Conservation (phyloP, 2,797 vertebrate species). For the Octomys mimax region DNA sequence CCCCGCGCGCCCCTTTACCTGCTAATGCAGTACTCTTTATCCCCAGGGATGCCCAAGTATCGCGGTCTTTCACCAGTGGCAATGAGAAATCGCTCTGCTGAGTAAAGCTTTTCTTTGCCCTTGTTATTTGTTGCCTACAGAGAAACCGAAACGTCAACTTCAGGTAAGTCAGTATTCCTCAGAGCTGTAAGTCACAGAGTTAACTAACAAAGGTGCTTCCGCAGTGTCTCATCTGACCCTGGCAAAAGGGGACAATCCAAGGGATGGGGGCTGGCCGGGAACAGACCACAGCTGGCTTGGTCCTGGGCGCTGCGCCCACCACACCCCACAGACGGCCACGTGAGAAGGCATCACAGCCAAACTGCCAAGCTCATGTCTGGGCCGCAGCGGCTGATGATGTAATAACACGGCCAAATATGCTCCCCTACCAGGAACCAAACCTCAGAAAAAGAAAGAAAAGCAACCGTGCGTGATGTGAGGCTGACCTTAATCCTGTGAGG, state of each 20-base stretch:
- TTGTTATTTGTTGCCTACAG: conserved; percentile 90
- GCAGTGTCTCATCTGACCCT: neutral
- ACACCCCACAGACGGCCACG: neutral
- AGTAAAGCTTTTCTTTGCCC: conserved; percentile 89
- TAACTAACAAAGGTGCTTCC: neutral
- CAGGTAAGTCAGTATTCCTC: neutral
- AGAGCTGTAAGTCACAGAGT: neutral
- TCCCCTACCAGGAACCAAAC: neutral
- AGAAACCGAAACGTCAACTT: conserved; percentile 65
- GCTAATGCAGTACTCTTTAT: conserved; percentile 92
- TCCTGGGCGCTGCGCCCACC: neutral
- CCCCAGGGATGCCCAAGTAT: conserved; percentile 91
- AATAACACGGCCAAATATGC: neutral
- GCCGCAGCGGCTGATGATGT: neutral
- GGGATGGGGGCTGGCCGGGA: neutral
- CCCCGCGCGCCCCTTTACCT: conserved; percentile 88
- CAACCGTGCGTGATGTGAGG: neutral
- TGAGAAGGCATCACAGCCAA: neutral
- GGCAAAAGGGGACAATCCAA: neutral
- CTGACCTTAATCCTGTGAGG: conserved; percentile 92
- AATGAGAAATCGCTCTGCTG: conserved; percentile 91
- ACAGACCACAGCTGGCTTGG: neutral
- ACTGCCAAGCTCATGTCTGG: no score
- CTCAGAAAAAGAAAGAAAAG: neutral
- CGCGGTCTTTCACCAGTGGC: conserved; percentile 92